Base-by-base conservation (phyloP, 2,113 vertebrate species). In the Sceloporus undulatus region DNA sequence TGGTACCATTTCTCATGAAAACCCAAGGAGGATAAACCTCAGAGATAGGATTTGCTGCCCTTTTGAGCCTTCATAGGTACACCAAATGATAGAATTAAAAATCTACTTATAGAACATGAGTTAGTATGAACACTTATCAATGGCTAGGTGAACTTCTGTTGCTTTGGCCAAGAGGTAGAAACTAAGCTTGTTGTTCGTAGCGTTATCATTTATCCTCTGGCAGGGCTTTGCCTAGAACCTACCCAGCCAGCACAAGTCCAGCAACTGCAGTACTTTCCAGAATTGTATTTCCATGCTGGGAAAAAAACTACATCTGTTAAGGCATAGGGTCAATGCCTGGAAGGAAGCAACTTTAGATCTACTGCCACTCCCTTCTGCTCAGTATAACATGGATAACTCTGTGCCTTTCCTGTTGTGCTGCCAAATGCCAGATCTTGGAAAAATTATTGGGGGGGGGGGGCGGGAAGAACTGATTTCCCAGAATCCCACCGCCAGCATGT, bases 21-120 rank as follows among this genome's bases (percentile, higher is more conserved):
- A 89, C 71, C 76, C 66, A 25, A 88, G 48, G 25, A 8, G 91
- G 82, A 54, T 89, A 73, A 80, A 52, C 9, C 73, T 80, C 84
- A 62, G 80, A 6, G 68, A 59, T 13, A 74, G 52, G 34, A 56
- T 56, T 18, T 38, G 18, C 54, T 59, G 18, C 70, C 5, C 42
- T 79, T 54, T 25, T 54, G 42, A 71, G 29, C 21, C 4, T 86
- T 66, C 4, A 27, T 18, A 34, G 77, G 4, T 38, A 56, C 52
- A 73, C 21, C 85, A 40, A 59, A 38, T 70, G 48, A 68, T 54
- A 84, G 66, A 68, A 40, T 25, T 73, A 34, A 8, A 73, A 54
- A 4, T 52, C 18, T 40, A 65, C 59, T 34, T 66, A 7, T 66
- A 40, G 19, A 40, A 65, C 54, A 5, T 34, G 56, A 62, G 56